A percentile compares a stretch with the other conserved stretches of the same genome.
phyloP scores from a whole-genome alignment of 1,140 invertebrate species.

The Pachypeltis micranthus region DNA sequence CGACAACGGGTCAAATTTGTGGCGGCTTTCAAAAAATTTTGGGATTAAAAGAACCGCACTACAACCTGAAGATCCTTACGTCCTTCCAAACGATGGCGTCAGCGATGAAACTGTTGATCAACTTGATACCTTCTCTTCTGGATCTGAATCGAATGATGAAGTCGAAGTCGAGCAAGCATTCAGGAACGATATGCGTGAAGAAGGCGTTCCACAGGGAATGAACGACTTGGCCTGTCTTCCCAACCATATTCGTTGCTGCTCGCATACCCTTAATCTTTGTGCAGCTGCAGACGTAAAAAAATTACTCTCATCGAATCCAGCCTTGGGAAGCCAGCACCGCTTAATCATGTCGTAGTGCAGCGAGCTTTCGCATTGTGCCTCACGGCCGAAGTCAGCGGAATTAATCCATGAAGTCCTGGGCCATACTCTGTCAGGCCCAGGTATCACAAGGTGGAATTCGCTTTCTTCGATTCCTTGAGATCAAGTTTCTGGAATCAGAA shows the following conservation, averaged over 20 bases:
- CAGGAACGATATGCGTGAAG: no score
- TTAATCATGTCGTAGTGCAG: background rate
- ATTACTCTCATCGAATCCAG: background rate
- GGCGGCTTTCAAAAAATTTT: conserved; percentile 25
- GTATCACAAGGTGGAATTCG: background rate
- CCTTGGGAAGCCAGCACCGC: background rate
- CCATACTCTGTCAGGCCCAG: background rate
- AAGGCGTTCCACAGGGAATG: no score
- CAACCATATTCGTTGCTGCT: background rate
- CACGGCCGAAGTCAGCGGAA: background rate
- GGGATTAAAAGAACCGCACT: conserved; percentile 5
- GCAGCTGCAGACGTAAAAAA: background rate
- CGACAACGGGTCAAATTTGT: conserved; percentile 26
- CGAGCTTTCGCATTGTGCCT: background rate
- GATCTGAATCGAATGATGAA: background rate
- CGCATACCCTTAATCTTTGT: background rate
- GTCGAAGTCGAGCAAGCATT: background rate
- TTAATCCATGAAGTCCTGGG: background rate
- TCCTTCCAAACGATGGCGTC: no score
- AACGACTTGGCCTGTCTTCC: background rate
- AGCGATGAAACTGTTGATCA: background rate
- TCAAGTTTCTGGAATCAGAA: background rate
- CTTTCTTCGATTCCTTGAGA: background rate
- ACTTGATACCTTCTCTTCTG: background rate
- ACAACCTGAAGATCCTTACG: background rate